A percentile compares a stretch with the other conserved stretches of the same genome.
Conservation (phyloP, 2,797 vertebrate genomes). For the Mergus octosetaceus region DNA sequence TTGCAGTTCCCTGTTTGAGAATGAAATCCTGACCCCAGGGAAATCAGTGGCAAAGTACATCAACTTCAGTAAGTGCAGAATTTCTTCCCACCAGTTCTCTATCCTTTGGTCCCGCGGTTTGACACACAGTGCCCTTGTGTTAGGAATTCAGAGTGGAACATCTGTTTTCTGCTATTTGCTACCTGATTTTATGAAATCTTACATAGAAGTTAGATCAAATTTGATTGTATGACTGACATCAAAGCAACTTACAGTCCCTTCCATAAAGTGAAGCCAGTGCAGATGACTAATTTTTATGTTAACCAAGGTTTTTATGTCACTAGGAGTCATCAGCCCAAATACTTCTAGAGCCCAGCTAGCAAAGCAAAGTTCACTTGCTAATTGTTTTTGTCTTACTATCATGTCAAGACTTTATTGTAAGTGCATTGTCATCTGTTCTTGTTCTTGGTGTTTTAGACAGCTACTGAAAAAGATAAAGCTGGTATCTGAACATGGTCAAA, state of each 20-base stretch:
- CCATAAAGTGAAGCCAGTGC: not conserved
- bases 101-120: not conserved
- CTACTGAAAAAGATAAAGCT: not conserved
- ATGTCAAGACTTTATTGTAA: not conserved
- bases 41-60: slow-evolving; percentile 7
- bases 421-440: not conserved
- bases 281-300: not conserved
- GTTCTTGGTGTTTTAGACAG: not conserved
- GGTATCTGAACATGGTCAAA: not conserved
- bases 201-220: not conserved
- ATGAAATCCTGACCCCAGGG: not conserved
- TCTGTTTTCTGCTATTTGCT: not conserved
- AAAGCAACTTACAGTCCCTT: not conserved
- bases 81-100: not conserved
- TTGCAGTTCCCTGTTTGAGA: not conserved
- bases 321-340: not conserved
- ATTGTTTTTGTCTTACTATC: not conserved
- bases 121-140: not conserved
- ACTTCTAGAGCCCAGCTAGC: not conserved
- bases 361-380: not conserved
- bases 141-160: not conserved
- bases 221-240: not conserved
- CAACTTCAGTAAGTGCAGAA: not conserved
- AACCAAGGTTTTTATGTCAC: not conserved
- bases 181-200: not conserved